Conservation (phyloP, 2,113 vertebrate genomes). For the Noturus placidus region DNA sequence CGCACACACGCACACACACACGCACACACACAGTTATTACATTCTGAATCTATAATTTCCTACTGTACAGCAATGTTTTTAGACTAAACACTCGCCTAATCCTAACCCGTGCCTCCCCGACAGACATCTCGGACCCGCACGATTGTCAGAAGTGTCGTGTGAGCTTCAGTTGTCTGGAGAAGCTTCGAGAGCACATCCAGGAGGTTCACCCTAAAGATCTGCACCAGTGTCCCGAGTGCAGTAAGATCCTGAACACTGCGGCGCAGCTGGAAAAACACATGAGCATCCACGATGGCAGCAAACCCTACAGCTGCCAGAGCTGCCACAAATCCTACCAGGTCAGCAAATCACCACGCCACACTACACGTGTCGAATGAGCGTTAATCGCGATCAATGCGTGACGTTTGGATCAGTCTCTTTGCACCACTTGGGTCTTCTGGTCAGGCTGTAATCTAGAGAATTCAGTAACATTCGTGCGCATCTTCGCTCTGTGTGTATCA, state of each 20-base stretch:
- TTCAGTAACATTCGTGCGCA: neutral
- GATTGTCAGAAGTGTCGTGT: conserved; percentile 88
- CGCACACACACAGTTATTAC: neutral
- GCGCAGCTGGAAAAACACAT: conserved; percentile 81
- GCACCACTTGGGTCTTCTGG: neutral
- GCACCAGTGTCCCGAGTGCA: conserved; percentile 81
- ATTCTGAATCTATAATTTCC: neutral
- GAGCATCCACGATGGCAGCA: conserved; percentile 75
- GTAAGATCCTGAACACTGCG: conserved; percentile 78
- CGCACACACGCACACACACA: conserved; percentile 24
- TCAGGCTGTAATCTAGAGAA: neutral
- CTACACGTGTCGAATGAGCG: too few species aligned
- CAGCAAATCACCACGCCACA: neutral
- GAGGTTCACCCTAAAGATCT: conserved; percentile 80
- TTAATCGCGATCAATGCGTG: neutral
- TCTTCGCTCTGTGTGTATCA: conserved; percentile 57
- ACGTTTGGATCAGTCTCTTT: neutral
- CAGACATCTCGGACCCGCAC: conserved; percentile 82
- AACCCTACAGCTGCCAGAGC: conserved; percentile 86
- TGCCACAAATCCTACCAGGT: conserved; percentile 89
- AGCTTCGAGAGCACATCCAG: conserved; percentile 81
- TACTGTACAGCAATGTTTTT: neutral
- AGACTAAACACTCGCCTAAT: neutral
- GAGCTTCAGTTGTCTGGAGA: conserved; percentile 83
- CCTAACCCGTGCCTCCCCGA: neutral